These are phyloP conservation scores for Atlantisia rogersi DNA, from an alignment of 2,113 vertebrate genomes.

Conservation along the genomic window DNA sequence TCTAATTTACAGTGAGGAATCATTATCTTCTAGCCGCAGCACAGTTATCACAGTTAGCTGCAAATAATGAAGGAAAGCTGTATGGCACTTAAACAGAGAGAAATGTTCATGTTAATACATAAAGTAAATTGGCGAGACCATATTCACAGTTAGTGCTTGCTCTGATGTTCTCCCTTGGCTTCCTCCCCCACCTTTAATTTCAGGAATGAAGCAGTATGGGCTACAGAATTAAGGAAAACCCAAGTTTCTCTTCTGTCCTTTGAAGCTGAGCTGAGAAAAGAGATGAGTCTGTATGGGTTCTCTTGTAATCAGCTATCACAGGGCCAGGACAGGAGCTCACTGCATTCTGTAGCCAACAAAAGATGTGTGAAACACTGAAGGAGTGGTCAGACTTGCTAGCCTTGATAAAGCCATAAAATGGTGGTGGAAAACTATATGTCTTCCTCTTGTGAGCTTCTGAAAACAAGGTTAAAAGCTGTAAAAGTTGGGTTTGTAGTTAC, in stretches of 20 bases:
- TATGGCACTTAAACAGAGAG: background rate
- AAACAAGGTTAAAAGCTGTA: background rate
- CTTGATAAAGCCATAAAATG: background rate
- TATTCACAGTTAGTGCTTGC: background rate
- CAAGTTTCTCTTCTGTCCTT: background rate
- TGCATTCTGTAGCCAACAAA: background rate
- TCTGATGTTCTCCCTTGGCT: background rate
- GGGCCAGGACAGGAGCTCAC: background rate
- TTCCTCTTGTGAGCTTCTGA: background rate
- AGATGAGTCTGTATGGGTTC: background rate
- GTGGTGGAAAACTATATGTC: background rate
- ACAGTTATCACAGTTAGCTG: conserved; percentile 2
- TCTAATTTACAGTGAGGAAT: conserved; percentile 17
- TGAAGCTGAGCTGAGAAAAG: too few relatives aligned
- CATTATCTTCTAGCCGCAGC: background rate
- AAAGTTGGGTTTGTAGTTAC: background rate
- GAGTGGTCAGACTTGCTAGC: background rate
- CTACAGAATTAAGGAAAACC: background rate
- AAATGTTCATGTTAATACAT: background rate
- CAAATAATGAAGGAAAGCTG: conserved; percentile 11
- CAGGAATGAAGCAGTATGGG: background rate
- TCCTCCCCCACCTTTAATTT: background rate
- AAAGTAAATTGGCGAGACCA: background rate
- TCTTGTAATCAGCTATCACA: background rate
- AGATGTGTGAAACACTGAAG: background rate